Base-by-base conservation (phyloP, 1,140 invertebrate species). In the Bombus pascuorum region DNA sequence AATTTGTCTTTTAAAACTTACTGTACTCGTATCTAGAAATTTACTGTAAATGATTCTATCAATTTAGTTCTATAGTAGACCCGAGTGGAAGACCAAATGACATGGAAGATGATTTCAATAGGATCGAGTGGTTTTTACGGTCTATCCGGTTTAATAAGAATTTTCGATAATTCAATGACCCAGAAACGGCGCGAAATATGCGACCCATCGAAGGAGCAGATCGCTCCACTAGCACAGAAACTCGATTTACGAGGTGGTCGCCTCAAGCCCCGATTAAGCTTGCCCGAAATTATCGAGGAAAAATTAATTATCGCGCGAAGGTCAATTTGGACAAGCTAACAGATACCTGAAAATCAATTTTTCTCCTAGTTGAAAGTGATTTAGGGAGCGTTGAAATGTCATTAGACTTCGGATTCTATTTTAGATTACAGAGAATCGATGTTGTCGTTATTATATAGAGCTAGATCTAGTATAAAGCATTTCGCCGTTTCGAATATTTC, bases 91-190 rank as follows among this genome's bases (percentile, higher is more conserved):
- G 34, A 68, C 9, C 8, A 66, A 66, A 66, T 18, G 5, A 32
- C 65, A n/a, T 8, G 32, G 15, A 18, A 66, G n/a, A 66, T 32
- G 5, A 66, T 66, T 66, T 32, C 34, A 18, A 34, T 18, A 66
- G 65, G 15, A 32, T 32, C 65, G 13, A 15, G 15, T 18, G 28
- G 59, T 65, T 79, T 53, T 79, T 18, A 70, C n/a, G 77, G 77
- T 22, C 44, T 47, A 81, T 18, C 42, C 25, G 6, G 44, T 71
- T 71, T 71, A 37, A 71, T 71, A 70, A 37, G 32, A 70, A 80
- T 81, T 73, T 70, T 81, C 66, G 10, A 72, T 81, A 73, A 82
- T 53, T 53, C 32, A 25, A 34, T 66, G 25, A 76, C 59, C 59
- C 15, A 66, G 72, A 76, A 76, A 28, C 25, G 59, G 28, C 25